A percentile compares a stretch with the other conserved stretches of the same genome.
These are phyloP conservation scores for Microplitis demolitor DNA, from an alignment of 1,140 invertebrate species.

Conservation along the genomic window DNA sequence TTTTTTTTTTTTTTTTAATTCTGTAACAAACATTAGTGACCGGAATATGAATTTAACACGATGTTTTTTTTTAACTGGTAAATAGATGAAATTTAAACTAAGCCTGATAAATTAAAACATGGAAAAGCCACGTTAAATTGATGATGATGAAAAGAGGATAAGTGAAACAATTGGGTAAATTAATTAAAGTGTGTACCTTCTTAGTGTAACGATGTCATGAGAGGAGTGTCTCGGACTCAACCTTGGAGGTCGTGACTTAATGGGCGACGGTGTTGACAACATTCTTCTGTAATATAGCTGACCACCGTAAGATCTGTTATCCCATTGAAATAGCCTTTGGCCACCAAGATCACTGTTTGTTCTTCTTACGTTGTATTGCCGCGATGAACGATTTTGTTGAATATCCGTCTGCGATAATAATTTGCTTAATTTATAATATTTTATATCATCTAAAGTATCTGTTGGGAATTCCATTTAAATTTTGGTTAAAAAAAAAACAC, in stretches of 20 bases:
- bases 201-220: slow-evolving; percentile 58
- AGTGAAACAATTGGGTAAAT: background rate
- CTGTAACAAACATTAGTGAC: too few relatives aligned
- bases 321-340: slow-evolving; percentile 65
- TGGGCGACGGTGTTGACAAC: slow-evolving; percentile 69
- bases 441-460: too few relatives aligned
- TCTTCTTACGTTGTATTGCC: slow-evolving; percentile 63
- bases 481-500: too few relatives aligned
- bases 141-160: background rate
- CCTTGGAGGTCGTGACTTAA: slow-evolving; percentile 64
- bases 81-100: background rate
- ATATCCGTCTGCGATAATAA: slow-evolving; percentile 61
- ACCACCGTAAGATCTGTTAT: slow-evolving; percentile 59
- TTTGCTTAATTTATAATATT: too few relatives aligned
- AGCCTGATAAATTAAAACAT: background rate
- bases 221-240: slow-evolving; percentile 60
- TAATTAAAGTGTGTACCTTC: slow-evolving; percentile 45
- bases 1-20: too few relatives aligned
- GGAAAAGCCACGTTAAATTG: background rate
- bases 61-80: background rate
- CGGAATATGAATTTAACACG: too few relatives aligned
- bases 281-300: slow-evolving; percentile 56
- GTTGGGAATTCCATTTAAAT: too few relatives aligned
- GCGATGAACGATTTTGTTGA: slow-evolving; percentile 59
- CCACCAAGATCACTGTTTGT: slow-evolving; percentile 69